phyloP scores from a whole-genome alignment of 2,888 invertebrate genomes.

The Keiferia lycopersicella region DNA sequence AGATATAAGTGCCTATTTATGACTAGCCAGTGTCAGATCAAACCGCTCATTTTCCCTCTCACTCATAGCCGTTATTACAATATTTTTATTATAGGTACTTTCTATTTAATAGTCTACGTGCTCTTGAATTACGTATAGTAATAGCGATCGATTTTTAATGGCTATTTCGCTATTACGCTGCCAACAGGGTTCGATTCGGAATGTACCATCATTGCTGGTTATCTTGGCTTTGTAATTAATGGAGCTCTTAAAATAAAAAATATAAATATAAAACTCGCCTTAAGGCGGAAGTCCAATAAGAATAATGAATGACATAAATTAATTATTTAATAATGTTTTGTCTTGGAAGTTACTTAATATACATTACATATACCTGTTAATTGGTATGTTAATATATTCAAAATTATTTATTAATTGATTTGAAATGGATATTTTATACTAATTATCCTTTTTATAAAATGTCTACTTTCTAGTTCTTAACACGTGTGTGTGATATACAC shows the following conservation, averaged over 20 bases:
- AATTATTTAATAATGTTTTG: not conserved
- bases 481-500: no score
- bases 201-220: no score
- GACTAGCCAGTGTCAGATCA: conserved; percentile 48
- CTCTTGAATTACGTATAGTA: conserved; percentile 51
- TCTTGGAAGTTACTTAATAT: not conserved
- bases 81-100: conserved; percentile 69
- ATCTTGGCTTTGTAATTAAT: no score
- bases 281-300: conserved; percentile 33
- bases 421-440: not conserved
- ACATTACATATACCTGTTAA: not conserved
- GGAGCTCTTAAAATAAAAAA: no score
- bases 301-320: not conserved
- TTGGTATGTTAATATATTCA: not conserved
- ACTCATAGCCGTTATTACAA: conserved; percentile 60
- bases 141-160: conserved; percentile 40
- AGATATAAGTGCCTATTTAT: conserved; percentile 39
- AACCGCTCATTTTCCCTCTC: conserved; percentile 70
- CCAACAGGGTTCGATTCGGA: no score
- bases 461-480: no score
- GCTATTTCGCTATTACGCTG: no score
- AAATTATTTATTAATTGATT: not conserved
- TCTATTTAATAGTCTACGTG: conserved; percentile 70
- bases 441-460: no score
- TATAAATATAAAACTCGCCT: conserved; percentile 30